These are phyloP conservation scores for Apoda limacodes DNA, from an alignment of 2,888 invertebrate genomes.

Conservation along the genomic window DNA sequence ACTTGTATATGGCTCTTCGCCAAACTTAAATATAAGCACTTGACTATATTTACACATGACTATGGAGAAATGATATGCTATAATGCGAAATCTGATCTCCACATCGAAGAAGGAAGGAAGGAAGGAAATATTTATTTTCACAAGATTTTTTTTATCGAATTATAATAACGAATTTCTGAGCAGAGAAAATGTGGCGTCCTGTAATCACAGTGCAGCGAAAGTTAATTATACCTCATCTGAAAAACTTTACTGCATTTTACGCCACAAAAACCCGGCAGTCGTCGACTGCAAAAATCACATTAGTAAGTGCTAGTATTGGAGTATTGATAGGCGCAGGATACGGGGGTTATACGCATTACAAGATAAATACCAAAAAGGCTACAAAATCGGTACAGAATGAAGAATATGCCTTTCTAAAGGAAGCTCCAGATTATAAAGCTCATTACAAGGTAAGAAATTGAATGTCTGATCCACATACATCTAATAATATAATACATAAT, in stretches of 20 bases:
- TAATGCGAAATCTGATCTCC: no score
- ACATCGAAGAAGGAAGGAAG: no score
- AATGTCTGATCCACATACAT: no score
- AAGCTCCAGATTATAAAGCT: slow-evolving; percentile 59
- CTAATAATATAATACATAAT: no score
- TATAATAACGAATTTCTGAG: no score
- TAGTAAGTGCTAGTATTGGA: slow-evolving; percentile 72
- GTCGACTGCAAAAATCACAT: slow-evolving; percentile 59
- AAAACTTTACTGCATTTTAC: slow-evolving; percentile 34
- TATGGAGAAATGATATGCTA: no score
- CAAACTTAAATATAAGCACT: no score
- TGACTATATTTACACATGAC: no score
- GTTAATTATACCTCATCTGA: slow-evolving; percentile 36
- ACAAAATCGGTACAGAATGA: slow-evolving; percentile 35
- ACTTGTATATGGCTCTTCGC: no score
- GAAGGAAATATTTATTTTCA: no score
- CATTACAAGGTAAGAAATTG: slow-evolving; percentile 54
- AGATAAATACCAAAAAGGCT: slow-evolving; percentile 46
- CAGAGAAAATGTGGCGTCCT: slow-evolving; percentile 55
- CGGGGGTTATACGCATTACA: slow-evolving; percentile 62
- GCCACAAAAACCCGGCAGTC: slow-evolving; percentile 46
- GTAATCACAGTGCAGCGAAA: slow-evolving; percentile 42
- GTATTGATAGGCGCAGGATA: slow-evolving; percentile 67
- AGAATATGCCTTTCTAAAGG: slow-evolving; percentile 51
- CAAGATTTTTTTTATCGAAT: no score